Evolutionary conservation across 2,888 invertebrate species (phyloP), one percentile per base, ranked within the genome.

Genomic region (Heliconius aoede): DNA sequence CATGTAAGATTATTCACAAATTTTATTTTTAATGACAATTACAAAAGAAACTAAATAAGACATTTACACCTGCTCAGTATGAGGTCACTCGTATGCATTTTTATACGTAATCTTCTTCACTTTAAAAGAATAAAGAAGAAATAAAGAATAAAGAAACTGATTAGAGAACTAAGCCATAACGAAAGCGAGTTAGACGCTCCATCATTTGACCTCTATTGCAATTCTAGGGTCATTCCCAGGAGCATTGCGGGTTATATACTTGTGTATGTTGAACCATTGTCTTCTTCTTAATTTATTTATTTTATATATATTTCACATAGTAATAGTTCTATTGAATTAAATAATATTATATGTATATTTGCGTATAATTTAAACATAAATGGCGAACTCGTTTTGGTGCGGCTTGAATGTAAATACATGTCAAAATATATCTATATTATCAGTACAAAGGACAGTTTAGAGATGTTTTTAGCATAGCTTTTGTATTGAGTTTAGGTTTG

Each of bases 201-300:
- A 69, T 55, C 58, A 61, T 75, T 73, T 73, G 71, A 71, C 73
- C 69, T 73, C 76, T 24, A 60, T 64, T 67, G 73, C 69, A 69
- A 61, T 76, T 73, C 73, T 26, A 73, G 40, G 61, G 75, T 71
- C 60, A 60, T 74, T 78, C 76, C 76, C 76, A 21, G 61, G 78
- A 78, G 76, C 28, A 72, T 64, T 65, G 58, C 36, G 64, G 71
- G 58, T 72, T 72, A 72, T 55, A 72, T 65, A 72, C 55, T 58
- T 62, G 30, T 51, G 55, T 32, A 60, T 60, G 60, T 69, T 55
- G 51, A 21, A 71, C 62, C 58, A 55, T 71, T 71, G n/a, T 32
- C 24, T n/a, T 69, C 1, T 36, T 36, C 36, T 36, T 18, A 30
- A 74, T 71, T 64, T 58, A 71, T 75, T 75, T 64, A 55, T 71